Evolutionary conservation across 2,888 invertebrate species (phyloP), one percentile per base, ranked within the genome.

Genomic region (Andrena bicolor): DNA sequence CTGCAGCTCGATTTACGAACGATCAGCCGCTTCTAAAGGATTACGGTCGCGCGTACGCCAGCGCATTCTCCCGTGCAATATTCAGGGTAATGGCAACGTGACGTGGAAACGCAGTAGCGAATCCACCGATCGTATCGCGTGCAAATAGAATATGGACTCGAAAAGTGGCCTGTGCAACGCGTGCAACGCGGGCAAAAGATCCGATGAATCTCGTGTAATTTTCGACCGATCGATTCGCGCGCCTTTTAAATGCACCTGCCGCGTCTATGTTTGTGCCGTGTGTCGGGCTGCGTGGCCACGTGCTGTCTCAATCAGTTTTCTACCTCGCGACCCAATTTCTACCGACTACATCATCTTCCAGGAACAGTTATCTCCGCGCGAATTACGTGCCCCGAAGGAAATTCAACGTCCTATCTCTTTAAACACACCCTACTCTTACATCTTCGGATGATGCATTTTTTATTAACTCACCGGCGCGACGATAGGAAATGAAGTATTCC

Each of bases 1-100:
- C 41, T 51, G 30, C 41, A 30, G 76, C 41, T 72, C 82, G 82
- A 82, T 83, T 75, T 60, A 23, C 68, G 68, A 75, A 72, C 72
- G 70, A 13, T 70, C 76, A 81, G 71, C 77, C 71, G 83, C 83
- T 81, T 87, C 66, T 70, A 75, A 82, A 75, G 84, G 84, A 87
- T 87, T 86, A 86, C 72, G 71, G 58, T 56, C 63, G 61, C 48
- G 65, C 66, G 65, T 41, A 16, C 66, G 65, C 26, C 23, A 20
- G 8, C 10, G 23, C 65, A 80, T 83, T 71, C 72, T 64, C 73
- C 53, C 56, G 66, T 86, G 66, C 82, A 88, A 86, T 82, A 87
- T 87, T 87, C 84, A 84, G 70, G 82, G 71, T 86, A 83, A 85
- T 80, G 76, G 65, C 68, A 41, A 41, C 32, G 65, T 56, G 70